Evolutionary conservation across 2,113 vertebrate genomes (phyloP).

Genomic region (Leptosomus discolor): DNA sequence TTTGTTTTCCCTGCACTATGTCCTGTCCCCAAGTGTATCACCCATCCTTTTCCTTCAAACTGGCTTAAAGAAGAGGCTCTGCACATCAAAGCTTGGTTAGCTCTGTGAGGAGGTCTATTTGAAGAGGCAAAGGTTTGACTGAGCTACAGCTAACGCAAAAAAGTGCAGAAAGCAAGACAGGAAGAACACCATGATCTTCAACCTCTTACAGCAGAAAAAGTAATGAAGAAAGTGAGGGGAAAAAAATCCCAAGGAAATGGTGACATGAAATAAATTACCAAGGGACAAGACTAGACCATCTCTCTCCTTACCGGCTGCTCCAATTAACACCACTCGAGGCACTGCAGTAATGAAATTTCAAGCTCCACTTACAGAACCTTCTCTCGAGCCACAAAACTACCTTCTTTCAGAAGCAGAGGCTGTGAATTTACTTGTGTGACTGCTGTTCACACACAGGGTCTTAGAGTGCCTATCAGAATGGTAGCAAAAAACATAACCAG

Average conservation of each 20-base stretch:
- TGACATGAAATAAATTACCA: not conserved
- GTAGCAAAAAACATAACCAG: not conserved
- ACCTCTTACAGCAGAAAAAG: not conserved
- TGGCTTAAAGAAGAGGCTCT: not conserved
- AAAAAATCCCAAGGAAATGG: not conserved
- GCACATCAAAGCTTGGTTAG: not conserved
- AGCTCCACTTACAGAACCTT: not conserved
- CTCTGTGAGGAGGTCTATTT: not conserved
- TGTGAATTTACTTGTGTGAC: not conserved
- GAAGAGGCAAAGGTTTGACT: not conserved
- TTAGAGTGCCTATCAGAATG: not conserved
- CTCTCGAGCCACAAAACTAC: not conserved
- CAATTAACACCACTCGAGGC: not conserved
- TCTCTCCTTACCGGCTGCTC: not conserved
- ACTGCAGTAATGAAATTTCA: not conserved
- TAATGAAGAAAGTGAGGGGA: not conserved
- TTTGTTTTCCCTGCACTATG: not conserved
- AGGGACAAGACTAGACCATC: not conserved
- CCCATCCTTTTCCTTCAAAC: not conserved
- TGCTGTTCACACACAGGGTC: not conserved
- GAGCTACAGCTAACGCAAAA: not conserved
- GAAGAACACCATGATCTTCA: not conserved
- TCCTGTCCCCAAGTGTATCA: not conserved
- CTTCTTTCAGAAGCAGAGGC: not conserved
- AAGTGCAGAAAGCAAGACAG: not conserved